These are phyloP conservation scores for Hemaris fuciformis DNA, from an alignment of 2,888 invertebrate genomes.

Conservation along the genomic window DNA sequence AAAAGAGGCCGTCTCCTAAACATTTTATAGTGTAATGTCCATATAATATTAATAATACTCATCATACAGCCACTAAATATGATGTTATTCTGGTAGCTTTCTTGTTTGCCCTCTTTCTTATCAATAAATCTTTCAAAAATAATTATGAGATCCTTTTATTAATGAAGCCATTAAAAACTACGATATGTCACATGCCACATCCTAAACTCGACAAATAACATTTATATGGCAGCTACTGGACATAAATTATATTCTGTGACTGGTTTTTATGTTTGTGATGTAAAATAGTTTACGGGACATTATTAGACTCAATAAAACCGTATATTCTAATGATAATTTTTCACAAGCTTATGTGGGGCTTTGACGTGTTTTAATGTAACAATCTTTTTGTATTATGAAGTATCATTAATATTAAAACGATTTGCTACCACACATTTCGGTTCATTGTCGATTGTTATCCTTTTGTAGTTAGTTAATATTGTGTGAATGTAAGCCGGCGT, in stretches of 20 bases:
- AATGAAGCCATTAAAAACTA: neutral
- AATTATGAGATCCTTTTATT: neutral
- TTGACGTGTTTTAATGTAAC: constrained; percentile 29
- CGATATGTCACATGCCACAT: neutral
- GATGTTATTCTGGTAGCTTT: too few relatives aligned
- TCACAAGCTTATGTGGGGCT: constrained; percentile 22
- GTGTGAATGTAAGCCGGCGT: constrained; percentile 47
- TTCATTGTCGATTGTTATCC: constrained; percentile 50
- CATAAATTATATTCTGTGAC: neutral
- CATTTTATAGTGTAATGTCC: too few relatives aligned
- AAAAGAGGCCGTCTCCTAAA: too few relatives aligned
- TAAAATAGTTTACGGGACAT: neutral
- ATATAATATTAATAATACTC: too few relatives aligned
- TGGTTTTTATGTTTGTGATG: neutral
- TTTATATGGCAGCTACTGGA: neutral
- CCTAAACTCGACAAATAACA: neutral
- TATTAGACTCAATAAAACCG: neutral
- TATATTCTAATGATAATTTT: constrained; percentile 13
- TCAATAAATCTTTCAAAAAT: neutral
- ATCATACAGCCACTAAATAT: too few relatives aligned
- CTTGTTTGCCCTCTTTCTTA: neutral
- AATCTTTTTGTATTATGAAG: constrained; percentile 17
- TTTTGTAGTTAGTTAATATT: constrained; percentile 59
- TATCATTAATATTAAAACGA: constrained; percentile 38
- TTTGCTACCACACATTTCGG: constrained; percentile 21